phyloP scores from a whole-genome alignment of 2,888 invertebrate species.

The Hecatera dysodea region DNA sequence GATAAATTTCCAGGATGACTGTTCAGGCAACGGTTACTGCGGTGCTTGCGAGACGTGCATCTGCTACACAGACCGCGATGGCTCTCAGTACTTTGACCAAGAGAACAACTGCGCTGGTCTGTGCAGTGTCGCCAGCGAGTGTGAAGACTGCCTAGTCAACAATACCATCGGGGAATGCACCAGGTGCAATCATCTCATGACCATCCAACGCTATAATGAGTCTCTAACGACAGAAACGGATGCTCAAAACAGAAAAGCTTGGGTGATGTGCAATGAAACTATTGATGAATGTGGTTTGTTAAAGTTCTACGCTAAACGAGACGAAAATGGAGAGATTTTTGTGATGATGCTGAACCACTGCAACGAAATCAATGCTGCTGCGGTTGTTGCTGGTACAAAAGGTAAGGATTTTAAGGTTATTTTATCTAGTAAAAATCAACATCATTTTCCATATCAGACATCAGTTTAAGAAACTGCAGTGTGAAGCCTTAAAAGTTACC shows the following conservation, averaged over 20 bases:
- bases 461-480: neutral
- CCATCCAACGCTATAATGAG: constrained; percentile 67
- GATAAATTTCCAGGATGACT: constrained; percentile 63
- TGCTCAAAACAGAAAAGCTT: constrained; percentile 68
- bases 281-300: constrained; percentile 65
- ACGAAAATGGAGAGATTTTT: constrained; percentile 62
- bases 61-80: constrained; percentile 76
- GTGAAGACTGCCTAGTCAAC: constrained; percentile 76
- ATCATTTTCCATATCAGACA: neutral
- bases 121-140: constrained; percentile 74
- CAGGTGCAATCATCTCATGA: constrained; percentile 49
- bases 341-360: constrained; percentile 77
- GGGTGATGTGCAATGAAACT: constrained; percentile 79
- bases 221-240: constrained; percentile 68
- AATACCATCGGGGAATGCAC: constrained; percentile 63
- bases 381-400: constrained; percentile 60
- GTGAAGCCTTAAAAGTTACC: neutral
- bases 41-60: constrained; percentile 77
- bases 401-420: constrained; percentile 67
- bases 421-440: neutral
- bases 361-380: constrained; percentile 57
- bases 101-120: constrained; percentile 79
- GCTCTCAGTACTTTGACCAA: constrained; percentile 82
- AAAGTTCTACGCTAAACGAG: constrained; percentile 76
- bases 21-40: constrained; percentile 83